Conservation (phyloP, 2,888 invertebrate species). For the Leptopterna dolabrata region DNA sequence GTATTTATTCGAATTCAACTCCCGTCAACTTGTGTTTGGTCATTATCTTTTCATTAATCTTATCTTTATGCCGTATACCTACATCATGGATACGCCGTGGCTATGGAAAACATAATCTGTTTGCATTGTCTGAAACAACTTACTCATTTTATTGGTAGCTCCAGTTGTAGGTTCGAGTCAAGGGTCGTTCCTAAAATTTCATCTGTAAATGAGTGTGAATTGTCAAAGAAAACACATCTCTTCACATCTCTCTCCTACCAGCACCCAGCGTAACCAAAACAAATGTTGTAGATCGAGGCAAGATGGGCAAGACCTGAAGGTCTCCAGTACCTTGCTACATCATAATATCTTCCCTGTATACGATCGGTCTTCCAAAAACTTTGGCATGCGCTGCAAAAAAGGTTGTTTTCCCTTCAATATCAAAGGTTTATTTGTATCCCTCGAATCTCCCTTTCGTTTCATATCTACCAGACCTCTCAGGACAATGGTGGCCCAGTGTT, state of each 20-base stretch:
- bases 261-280: not conserved
- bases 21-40: too few relatives aligned
- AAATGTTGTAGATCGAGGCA: not conserved
- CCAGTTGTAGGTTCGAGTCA: not conserved
- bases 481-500: constrained; percentile 10
- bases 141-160: not conserved
- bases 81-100: not conserved
- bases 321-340: not conserved
- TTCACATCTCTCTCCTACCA: not conserved
- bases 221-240: not conserved
- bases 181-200: not conserved
- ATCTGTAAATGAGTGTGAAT: not conserved
- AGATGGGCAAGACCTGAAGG: not conserved
- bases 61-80: too few relatives aligned
- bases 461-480: not conserved
- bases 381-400: constrained; percentile 14
- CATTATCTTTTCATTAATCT: too few relatives aligned
- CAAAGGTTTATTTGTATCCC: not conserved
- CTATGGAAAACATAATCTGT: not conserved
- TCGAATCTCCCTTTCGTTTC: not conserved
- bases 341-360: not conserved
- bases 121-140: not conserved
- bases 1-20: too few relatives aligned
- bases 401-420: not conserved
- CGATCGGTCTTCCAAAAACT: not conserved